Base-by-base conservation (phyloP, 1,140 invertebrate species). In the Drosophila repletoides region DNA sequence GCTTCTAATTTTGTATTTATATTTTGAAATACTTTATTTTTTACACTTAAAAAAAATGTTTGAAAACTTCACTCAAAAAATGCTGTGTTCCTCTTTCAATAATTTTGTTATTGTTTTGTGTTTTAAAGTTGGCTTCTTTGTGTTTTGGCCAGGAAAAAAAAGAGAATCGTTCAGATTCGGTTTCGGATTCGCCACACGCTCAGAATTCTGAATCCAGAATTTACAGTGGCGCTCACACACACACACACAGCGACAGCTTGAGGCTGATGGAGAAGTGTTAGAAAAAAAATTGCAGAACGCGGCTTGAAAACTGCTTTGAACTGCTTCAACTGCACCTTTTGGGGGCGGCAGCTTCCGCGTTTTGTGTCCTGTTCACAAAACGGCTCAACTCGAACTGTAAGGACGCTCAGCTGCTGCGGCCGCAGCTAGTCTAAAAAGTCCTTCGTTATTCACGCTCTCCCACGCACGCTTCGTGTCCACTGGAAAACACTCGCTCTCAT, bases 381-480 rank as follows among this genome's bases (percentile, higher is more conserved):
- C 77, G 83, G 83, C 77, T 83, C 83, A 83, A 88, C 83, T 88
- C 83, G 83, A 88, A 88, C 83, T 88, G 83, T 88, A 46, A 83
- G 65, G 75, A 79, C 48, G 48, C 55, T 71, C 68, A 67, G 68
- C 63, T 59, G 52, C 68, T 66, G 61, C 33, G 65, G 55, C 63
- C 34, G 14, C 40, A 66, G 61, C 55, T 21, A 66, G 52, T 64
- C 52, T 36, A 46, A 28, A 45, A 29, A 9, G n/a, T 5, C 24
- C 22, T 43, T 61, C 61, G 46, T 31, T n/a, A 21, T 46, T 28
- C 43, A 33, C 61, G 48, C 55, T 66, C 41, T 31, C 43, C 17
- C 33, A 24, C 60, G 10, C 56, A 29, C 46, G n/a, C 7, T 65
- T 46, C 68, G 40, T 45, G 28, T n/a, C 28, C 17, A 36, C 26